Conservation (phyloP, 2,113 vertebrate species). For the Sturnira hondurensis region DNA sequence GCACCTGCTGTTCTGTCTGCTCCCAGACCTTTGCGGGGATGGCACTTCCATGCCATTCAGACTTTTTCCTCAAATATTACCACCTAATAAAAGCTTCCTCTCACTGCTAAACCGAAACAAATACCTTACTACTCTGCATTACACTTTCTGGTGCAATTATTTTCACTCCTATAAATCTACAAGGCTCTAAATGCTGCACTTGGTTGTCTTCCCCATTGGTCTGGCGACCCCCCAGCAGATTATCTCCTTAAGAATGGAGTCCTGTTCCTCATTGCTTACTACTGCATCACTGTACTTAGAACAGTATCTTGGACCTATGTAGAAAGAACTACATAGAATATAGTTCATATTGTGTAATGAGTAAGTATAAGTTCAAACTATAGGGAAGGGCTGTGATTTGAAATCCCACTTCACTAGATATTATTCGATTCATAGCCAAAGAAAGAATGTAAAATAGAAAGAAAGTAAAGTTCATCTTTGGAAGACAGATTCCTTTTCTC, state of each 20-base stretch:
- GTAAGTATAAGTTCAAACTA: neutral
- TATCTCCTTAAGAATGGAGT: neutral
- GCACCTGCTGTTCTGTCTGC: neutral
- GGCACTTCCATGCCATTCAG: neutral
- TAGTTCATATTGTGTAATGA: neutral
- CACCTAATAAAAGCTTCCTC: neutral
- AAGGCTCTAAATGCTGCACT: neutral
- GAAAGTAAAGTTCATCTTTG: neutral
- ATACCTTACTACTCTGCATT: fast-evolving
- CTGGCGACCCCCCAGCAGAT: neutral
- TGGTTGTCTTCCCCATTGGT: neutral
- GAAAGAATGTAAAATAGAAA: neutral
- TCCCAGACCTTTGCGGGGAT: neutral
- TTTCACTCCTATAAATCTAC: neutral
- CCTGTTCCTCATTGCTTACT: neutral
- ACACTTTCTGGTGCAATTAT: neutral
- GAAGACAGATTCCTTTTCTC: neutral
- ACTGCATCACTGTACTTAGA: neutral
- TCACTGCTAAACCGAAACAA: neutral
- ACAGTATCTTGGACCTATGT: neutral
- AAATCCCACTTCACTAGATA: neutral
- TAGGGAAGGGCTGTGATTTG: neutral
- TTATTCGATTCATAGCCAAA: neutral
- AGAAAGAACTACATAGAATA: too few relatives aligned
- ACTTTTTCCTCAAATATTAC: neutral